Evolutionary conservation across 1,140 invertebrate species (phyloP).

Genomic region (Temnothorax nylanderi): DNA sequence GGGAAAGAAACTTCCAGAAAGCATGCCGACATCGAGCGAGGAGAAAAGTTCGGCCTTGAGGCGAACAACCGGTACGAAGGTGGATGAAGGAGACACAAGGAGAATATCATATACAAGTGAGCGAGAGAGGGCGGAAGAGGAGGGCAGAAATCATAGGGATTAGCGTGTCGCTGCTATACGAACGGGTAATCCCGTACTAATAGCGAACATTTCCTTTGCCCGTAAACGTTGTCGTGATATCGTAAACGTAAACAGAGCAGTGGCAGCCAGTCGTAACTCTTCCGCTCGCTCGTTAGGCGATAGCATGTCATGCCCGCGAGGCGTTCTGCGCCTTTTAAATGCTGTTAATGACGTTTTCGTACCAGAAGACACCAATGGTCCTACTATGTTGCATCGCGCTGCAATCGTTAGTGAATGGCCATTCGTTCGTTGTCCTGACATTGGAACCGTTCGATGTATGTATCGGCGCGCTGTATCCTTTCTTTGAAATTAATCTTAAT

Average conservation of each 20-base stretch:
- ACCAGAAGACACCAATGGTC: conserved; percentile 56
- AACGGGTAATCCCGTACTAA: conserved; percentile 74
- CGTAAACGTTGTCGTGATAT: conserved; percentile 77
- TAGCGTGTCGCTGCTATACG: conserved; percentile 72
- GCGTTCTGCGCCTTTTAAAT: conserved; percentile 74
- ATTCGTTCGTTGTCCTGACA: conserved; percentile 6
- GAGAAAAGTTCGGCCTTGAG: conserved; percentile 62
- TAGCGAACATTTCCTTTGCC: conserved; percentile 75
- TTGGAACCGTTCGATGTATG: background rate
- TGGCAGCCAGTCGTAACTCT: conserved; percentile 72
- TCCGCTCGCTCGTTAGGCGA: conserved; percentile 78
- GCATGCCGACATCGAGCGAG: conserved; percentile 34
- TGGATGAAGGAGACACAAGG: conserved; percentile 53
- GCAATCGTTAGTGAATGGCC: conserved; percentile 37
- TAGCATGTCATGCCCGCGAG: conserved; percentile 69
- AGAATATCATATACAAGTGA: conserved; percentile 59
- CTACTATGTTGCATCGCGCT: background rate
- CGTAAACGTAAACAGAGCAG: conserved; percentile 76
- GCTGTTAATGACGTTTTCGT: conserved; percentile 77
- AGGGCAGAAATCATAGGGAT: conserved; percentile 73
- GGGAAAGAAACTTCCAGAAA: conserved; percentile 53
- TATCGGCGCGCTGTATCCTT: background rate
- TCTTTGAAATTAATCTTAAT: conserved; percentile 18
- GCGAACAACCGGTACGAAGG: conserved; percentile 47
- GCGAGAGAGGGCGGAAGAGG: conserved; percentile 22